Base-by-base conservation (phyloP, 2,797 vertebrate genomes). In the Alosa sapidissima region DNA sequence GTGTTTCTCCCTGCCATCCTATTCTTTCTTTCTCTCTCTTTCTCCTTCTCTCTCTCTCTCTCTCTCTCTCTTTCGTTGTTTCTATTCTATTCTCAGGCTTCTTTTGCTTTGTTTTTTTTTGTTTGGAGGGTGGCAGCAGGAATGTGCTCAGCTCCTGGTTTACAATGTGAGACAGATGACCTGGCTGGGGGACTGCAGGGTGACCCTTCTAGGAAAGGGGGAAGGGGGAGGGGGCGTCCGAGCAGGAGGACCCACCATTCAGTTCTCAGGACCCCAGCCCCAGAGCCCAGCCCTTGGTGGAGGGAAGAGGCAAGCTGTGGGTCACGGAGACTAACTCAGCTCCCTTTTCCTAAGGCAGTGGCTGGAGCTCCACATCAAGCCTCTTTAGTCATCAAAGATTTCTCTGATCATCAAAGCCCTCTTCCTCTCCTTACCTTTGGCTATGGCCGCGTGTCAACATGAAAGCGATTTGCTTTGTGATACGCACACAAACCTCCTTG, bases 41-140 rank as follows among this genome's bases (percentile, higher is more conserved):
- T 21, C 85, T 86, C 81, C 81, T 21, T 36, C 48, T 82, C 65
- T 84, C 81, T 81, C 28, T 81, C 85, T 92, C 89, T 91, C 85
- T 89, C 75, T 81, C 72, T 81, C 28, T 33, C 24, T 58, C 85
- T 90, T 62, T 72, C 49, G 3, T 83, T 90, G 83, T 89, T 49
- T 89, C 62, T 88, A 86, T 88, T 78, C 84, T 90, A 33, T 84
- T 72, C 49, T 86, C 88, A 24, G 36, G 52, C 78, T 51, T 68
- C 86, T 81, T 84, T 81, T 87, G 83, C 84, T 81, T 88, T 87
- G 89, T 24, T 58, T 16, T 83, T 4, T 87, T 90, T 90, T 90
- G 89, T 89, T 89, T 75, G 85, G 24, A 21, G 72, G 75, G 47
- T 86, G 88, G 85, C 86, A 84, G 87, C 54, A 86, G 84, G 88